Evolutionary conservation across 2,113 vertebrate species (phyloP).

Genomic region (Cairina moschata): DNA sequence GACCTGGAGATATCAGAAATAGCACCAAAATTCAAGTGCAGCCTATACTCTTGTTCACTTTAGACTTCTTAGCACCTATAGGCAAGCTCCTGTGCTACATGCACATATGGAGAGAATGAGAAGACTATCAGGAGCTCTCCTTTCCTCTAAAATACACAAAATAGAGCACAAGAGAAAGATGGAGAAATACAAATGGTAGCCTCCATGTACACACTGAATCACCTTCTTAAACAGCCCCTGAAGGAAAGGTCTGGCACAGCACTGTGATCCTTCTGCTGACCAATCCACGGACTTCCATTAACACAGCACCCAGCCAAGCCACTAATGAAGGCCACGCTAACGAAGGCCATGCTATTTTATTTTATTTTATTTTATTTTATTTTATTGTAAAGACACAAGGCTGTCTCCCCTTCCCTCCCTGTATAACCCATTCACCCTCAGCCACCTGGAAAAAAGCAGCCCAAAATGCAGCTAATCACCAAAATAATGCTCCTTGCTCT

Average conservation of each 20-base stretch:
- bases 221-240: neutral
- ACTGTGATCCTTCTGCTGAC: neutral
- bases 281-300: neutral
- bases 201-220: neutral
- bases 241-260: neutral
- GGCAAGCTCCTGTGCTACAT: accelerated
- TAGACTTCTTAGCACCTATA: accelerated
- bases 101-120: neutral
- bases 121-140: neutral
- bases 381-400: too few species aligned
- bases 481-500: neutral
- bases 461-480: neutral
- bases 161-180: neutral
- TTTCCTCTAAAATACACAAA: neutral
- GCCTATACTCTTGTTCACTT: accelerated
- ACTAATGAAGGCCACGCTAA: neutral
- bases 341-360: too few species aligned
- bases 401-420: neutral
- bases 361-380: too few species aligned
- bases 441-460: neutral
- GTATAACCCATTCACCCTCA: neutral
- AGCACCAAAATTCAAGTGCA: neutral
- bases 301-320: neutral
- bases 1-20: neutral
- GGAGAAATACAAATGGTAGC: neutral